Base-by-base conservation (phyloP, 2,797 vertebrate species). In the Tragelaphus eurycerus region DNA sequence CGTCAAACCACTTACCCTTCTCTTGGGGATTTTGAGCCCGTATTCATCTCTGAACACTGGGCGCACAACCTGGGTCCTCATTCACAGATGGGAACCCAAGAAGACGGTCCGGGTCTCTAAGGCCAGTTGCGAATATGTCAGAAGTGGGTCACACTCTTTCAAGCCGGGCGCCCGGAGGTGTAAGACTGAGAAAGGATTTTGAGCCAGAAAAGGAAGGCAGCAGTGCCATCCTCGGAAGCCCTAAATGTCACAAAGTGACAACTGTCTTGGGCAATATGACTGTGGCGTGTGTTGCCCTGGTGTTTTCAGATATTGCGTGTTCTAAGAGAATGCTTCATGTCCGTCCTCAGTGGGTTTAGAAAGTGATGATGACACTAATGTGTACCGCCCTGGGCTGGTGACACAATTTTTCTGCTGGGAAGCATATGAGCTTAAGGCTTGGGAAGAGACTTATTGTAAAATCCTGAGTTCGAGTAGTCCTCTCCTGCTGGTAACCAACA, bases 141-240 rank as follows among this genome's bases (percentile, higher is more conserved):
- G 67, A 96, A 97, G 67, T 94, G 93, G 95, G 96, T 95, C 92
- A 86, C 60, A 19, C 34, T 82, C 76, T 12, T 85, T 67, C 7
- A 5, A 52, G 59, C 91, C 31, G 15, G 89, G 59, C 84, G 31
- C 84, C 64, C 34, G 4, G 74, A 89, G 89, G 71, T 76, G 82
- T 97, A 94, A 98, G 92, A 97, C 86, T 57, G 90, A 97, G 95
- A 97, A 81, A 90, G 67, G 78, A 85, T 29, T 92, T 25, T 98
- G 97, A 98, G 93, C 97, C 97, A 97, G 85, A 96, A 43, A 76
- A 76, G 85, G 83, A 57, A 86, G 92, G 78, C 86, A 88, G 29
- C 7, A 3, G 3, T 79, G 50, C 89, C 91, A 67, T 60, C 86
- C 83, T 59, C 1, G 1, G 48, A 71, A 88, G 57, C 55, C 92